Conservation (phyloP, 2,888 invertebrate genomes). For the Druceiella hillmani region DNA sequence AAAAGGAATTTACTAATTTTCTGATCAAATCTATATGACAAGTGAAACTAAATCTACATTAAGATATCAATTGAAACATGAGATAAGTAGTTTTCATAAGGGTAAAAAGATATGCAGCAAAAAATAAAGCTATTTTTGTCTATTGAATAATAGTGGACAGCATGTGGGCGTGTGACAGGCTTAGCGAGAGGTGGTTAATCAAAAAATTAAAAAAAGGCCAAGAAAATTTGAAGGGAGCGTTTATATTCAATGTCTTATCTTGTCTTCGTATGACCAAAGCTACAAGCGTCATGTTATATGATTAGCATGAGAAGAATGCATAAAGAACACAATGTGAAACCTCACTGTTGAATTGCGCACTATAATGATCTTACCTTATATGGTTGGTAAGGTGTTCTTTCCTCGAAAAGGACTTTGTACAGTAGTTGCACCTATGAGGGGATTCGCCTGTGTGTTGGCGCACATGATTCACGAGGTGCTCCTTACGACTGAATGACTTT, state of each 20-base stretch:
- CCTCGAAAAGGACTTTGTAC: constrained; percentile 56
- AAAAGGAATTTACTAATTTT: too few relatives aligned
- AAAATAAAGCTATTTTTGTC: too few relatives aligned
- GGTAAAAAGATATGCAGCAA: too few relatives aligned
- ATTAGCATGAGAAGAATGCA: neutral
- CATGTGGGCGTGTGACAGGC: too few relatives aligned
- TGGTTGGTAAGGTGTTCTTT: constrained; percentile 60
- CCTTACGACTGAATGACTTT: constrained; percentile 54
- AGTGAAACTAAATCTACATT: too few relatives aligned
- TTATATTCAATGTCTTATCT: constrained; percentile 1
- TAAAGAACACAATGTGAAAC: neutral
- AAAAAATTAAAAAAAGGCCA: too few relatives aligned
- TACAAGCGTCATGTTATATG: neutral
- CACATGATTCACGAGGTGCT: constrained; percentile 48
- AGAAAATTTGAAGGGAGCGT: neutral
- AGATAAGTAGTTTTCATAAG: too few relatives aligned
- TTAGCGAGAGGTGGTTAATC: too few relatives aligned
- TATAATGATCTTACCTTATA: constrained; percentile 42
- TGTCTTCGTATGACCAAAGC: neutral
- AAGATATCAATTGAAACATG: too few relatives aligned
- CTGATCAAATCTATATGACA: too few relatives aligned
- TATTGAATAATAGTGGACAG: too few relatives aligned
- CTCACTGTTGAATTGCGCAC: neutral
- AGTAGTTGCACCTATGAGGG: constrained; percentile 56
- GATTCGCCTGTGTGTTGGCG: constrained; percentile 56